Evolutionary conservation across 2,888 invertebrate species (phyloP).

Genomic region (Leptinotarsa tumamoca): DNA sequence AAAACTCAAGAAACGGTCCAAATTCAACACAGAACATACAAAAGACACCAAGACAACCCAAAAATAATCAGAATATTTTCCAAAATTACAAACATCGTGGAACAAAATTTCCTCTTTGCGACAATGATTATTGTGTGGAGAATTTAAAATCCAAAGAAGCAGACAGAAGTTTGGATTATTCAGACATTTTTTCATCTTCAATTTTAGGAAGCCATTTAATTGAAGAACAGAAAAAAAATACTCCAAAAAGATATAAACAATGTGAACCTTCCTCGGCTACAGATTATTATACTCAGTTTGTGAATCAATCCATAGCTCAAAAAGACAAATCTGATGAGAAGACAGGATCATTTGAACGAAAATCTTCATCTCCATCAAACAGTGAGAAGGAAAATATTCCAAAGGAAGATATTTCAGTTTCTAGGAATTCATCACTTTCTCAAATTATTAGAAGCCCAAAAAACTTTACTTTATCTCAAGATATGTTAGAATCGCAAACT

Average conservation of each 20-base stretch:
- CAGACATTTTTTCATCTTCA: constrained; percentile 25
- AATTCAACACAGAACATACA: constrained; percentile 30
- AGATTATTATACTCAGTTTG: constrained; percentile 27
- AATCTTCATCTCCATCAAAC: neutral
- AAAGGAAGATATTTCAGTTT: neutral
- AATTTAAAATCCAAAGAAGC: neutral
- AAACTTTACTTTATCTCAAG: neutral
- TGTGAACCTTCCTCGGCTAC: constrained; percentile 20
- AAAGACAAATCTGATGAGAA: constrained; percentile 19
- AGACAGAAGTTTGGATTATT: constrained; percentile 18
- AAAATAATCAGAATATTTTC: constrained; percentile 2
- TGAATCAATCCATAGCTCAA: constrained; percentile 14
- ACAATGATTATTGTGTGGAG: constrained; percentile 25
- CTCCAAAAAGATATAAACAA: constrained; percentile 19
- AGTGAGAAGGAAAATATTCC: constrained; percentile 18
- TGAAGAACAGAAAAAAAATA: constrained; percentile 1
- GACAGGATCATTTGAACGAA: neutral
- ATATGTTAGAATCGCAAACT: neutral
- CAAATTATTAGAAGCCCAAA: neutral
- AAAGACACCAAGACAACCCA: constrained; percentile 14
- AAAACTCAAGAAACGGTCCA: constrained; percentile 22
- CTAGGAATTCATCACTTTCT: neutral
- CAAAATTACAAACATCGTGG: neutral
- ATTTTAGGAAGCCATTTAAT: constrained; percentile 16
- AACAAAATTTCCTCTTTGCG: constrained; percentile 31